These are phyloP conservation scores for Synergus itoensis DNA, from an alignment of 2,888 invertebrate species.

Conservation along the genomic window DNA sequence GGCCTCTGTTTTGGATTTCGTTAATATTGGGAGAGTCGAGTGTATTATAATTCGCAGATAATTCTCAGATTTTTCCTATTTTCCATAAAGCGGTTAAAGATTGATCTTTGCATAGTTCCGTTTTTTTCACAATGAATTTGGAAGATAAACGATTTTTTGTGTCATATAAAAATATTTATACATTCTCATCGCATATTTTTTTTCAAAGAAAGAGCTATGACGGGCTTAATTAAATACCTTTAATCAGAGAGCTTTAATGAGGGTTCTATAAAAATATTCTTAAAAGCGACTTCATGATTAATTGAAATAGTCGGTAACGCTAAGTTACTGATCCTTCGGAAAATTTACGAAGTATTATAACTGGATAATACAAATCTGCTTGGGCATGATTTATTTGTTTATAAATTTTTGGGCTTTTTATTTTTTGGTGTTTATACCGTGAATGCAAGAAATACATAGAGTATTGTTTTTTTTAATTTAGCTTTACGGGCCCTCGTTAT, in stretches of 20 bases:
- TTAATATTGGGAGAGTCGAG: too few species aligned
- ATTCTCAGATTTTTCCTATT: not conserved
- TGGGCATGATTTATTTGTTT: constrained; percentile 13
- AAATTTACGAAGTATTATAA: constrained; percentile 22
- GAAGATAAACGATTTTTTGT: not conserved
- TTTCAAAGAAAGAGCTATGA: not conserved
- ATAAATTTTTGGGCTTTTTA: not conserved
- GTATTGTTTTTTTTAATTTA: not conserved
- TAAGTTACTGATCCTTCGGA: constrained; percentile 5
- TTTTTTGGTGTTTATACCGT: not conserved
- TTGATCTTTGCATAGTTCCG: not conserved
- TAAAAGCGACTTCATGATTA: not conserved
- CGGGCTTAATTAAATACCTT: not conserved
- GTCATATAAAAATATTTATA: not conserved
- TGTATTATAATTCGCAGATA: not conserved
- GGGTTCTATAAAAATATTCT: constrained; percentile 5
- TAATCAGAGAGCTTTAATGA: not conserved
- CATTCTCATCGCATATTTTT: not conserved
- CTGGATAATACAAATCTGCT: constrained; percentile 18
- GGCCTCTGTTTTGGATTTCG: too few species aligned
- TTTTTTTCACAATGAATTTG: not conserved
- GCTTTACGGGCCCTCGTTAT: not conserved
- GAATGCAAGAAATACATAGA: not conserved
- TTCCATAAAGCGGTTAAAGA: not conserved
- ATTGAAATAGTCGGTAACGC: constrained; percentile 8